Base-by-base conservation (phyloP, 2,888 invertebrate genomes). In the Pharmacophagus antenor region DNA sequence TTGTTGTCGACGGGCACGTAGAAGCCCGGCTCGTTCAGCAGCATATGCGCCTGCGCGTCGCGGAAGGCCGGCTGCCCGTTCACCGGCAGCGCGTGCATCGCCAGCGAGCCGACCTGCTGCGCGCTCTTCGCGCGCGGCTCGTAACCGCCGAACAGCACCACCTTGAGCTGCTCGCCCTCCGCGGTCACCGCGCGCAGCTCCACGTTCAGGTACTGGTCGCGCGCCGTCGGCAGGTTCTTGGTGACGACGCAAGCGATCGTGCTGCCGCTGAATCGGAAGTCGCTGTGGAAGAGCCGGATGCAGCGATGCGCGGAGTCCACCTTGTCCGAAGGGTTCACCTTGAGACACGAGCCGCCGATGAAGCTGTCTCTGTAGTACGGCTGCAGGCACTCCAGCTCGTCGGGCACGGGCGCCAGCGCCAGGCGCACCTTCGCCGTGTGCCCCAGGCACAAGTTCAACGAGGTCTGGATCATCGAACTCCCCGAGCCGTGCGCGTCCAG, bases 291-390 rank as follows among this genome's bases (percentile, higher is more conserved):
- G 22, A 91, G 63, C n/a, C 88, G 67, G 2, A 73, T 63, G 5
- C 63, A 23, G 8, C 84, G 70, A 61, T 77, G 80, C 12, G 70
- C 72, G 0, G 62, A 31, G 20, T 67, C 62, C 2, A 71, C 23
- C 5, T 22, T 58, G 64, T 87, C 87, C 0, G 84, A 76, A 1
- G 85, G 87, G 55, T 84, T 70, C 0, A 93, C 70, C 59, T 81
- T 82, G 1, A 93, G 71, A 44, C 92, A 92, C 0, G 87, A 81
- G 22, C 93, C 93, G 17, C 93, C 93, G 21, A 73, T 79, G 70
- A 89, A 92, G 63, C 85, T 86, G 63, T 92, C 91, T 0, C 80
- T 80, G 42, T 77, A 81, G 67, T 78, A 80, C 27, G 73, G 64
- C 65, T 84, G 76, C 12, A 88, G 66, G 58, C 91, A 91, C 51